Base-by-base conservation (phyloP, 1,140 invertebrate genomes). In the Cotesia glomerata region DNA sequence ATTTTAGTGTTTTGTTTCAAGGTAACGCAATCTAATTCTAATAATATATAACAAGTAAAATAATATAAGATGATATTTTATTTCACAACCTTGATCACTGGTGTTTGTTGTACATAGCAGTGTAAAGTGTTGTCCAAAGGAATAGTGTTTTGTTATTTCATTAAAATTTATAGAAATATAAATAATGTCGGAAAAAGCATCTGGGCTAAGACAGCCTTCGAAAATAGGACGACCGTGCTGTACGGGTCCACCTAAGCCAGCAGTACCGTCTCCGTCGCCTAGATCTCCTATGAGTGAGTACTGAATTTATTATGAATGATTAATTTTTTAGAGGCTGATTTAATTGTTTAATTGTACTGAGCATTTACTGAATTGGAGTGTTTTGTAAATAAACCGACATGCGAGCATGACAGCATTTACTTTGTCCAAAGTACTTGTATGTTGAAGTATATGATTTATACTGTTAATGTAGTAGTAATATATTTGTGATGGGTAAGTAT, bases 211-310 rank as follows among this genome's bases (percentile, higher is more conserved):
- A 72, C 90, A 87, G 49, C 90, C 90, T n/a, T 87, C 89, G 13
- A 91, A 90, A 80, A 91, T 91, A 78, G 89, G 89, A 59, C 81
- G 90, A 63, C 84, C 89, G 45, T 91, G 90, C 75, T 89, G 88
- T 63, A 86, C 88, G 58, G 80, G 86, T 72, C 84, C 88, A 59
- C 90, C 89, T 14, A 91, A 91, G 81, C 90, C 90, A 71, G 87
- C 89, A 9, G 78, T 91, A 16, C 89, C 90, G 11, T 84, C 88
- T 26, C 88, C 90, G 68, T 88, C 90, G 14, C 86, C 89, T 76
- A 89, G 88, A 76, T 76, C 79, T 69, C 63, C 77, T 64, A 71
- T 75, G 71, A 85, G 83, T 85, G 73, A 81, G 80, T 80, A 62
- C 2, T 54, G 8, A 13, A 26, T 26, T 26, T 26, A 26, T 26